Percentiles rank a stretch among this genome's conserved stretches.
phyloP scores from a whole-genome alignment of 2,888 invertebrate genomes.

The Bedellia somnulentella region DNA sequence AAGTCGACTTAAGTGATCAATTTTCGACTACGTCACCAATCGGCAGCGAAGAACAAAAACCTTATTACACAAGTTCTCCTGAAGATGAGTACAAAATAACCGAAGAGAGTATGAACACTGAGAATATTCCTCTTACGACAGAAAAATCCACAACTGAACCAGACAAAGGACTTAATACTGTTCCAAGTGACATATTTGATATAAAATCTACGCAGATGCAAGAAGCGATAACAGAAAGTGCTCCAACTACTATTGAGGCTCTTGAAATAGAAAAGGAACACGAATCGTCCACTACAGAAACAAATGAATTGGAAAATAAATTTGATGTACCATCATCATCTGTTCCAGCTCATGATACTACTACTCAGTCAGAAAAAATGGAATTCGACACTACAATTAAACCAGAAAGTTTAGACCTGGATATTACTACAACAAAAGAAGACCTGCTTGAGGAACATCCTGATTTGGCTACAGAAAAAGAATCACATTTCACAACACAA shows the following conservation, averaged over 20 bases:
- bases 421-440: not conserved
- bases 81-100: no score
- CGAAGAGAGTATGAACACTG: not conserved
- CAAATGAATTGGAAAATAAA: conserved; percentile 5
- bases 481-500: not conserved
- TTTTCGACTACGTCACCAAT: no score
- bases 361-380: not conserved
- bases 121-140: conserved; percentile 2
- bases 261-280: not conserved
- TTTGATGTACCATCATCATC: conserved; percentile 1
- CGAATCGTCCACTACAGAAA: not conserved
- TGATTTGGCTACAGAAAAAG: not conserved
- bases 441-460: not conserved
- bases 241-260: not conserved
- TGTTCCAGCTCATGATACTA: not conserved
- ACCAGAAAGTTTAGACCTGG: not conserved
- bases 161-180: conserved; percentile 28
- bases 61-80: no score
- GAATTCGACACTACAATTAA: not conserved
- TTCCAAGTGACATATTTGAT: conserved; percentile 20
- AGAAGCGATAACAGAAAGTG: no score
- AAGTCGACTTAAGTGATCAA: no score
- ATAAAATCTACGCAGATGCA: conserved; percentile 10
- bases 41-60: no score
- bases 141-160: conserved; percentile 13